These are phyloP conservation scores for Autographa gamma DNA, from an alignment of 2,888 invertebrate genomes.

Conservation along the genomic window DNA sequence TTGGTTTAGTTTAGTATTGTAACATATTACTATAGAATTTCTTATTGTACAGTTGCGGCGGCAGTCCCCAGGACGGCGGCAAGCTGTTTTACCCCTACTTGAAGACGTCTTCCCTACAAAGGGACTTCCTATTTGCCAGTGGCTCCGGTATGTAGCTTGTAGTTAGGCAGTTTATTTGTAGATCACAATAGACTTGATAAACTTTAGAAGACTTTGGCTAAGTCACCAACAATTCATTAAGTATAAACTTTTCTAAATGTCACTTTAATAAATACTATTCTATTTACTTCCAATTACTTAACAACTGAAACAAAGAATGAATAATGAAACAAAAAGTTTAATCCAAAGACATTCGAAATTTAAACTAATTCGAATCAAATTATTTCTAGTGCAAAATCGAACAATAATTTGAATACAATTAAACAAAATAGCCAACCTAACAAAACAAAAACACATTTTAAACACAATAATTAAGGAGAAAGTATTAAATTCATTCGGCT, in stretches of 20 bases:
- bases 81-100: conserved; percentile 89
- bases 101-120: conserved; percentile 89
- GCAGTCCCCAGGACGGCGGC: conserved; percentile 78
- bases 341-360: neutral
- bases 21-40: conserved; percentile 49
- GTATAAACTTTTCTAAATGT: conserved; percentile 2
- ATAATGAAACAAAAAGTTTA: neutral
- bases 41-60: conserved; percentile 74
- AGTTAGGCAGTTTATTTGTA: conserved; percentile 58
- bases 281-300: neutral
- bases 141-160: conserved; percentile 85
- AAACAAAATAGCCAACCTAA: conserved; percentile 41
- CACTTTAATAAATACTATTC: neutral
- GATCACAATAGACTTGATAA: conserved; percentile 49
- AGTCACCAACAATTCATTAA: conserved; percentile 17
- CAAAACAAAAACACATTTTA: conserved; percentile 57
- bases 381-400: neutral
- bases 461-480: conserved; percentile 65
- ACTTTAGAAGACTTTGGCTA: conserved; percentile 41
- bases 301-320: neutral
- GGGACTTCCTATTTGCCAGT: conserved; percentile 89
- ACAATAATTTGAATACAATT: conserved; percentile 11
- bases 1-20: conserved; percentile 34
- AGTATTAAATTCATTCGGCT: conserved; percentile 66
- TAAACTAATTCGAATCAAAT: neutral